Evolutionary conservation across 2,888 invertebrate genomes (phyloP), one percentile per base, ranked within the genome.

Genomic region (Cotesia congregata): DNA sequence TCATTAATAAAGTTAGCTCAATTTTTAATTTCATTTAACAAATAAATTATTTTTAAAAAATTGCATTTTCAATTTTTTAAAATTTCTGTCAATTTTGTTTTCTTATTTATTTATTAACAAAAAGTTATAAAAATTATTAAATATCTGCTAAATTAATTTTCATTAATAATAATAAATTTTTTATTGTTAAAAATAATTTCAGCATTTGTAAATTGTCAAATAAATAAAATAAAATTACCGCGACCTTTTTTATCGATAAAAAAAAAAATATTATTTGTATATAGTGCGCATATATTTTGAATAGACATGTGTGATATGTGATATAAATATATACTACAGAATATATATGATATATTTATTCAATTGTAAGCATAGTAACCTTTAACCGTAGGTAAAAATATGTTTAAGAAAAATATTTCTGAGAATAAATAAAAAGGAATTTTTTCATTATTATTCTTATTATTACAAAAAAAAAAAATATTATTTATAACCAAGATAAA

Each of bases 301-400:
- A 20, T 20, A 69, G n/a, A 20, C n/a, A 74, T 30, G 6, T 67
- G 59, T 67, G 74, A 79, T 77, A 64, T 17, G 41, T 40, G n/a
- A 39, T 61, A 72, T 40, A 6, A 72, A 38, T 72, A 71, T 73
- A 40, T 73, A 75, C 41, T 62, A 75, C 70, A 38, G 20, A 38
- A 50, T 77, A 77, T 41, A 74, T 59, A 74, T 69, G 67, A 78
- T 67, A 75, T 62, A 69, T 62, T 72, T 72, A 77, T 78, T 78
- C 61, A 71, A 77, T 78, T 76, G 74, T 75, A 72, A 71, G n/a
- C 30, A 74, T 65, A 72, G 61, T 77, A 72, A 79, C 79, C 79
- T 79, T 77, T 79, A 79, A 69, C 79, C 79, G 72, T 67, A 68
- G 17, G 59, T 68, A 77, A 76, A 62, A 62, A 68, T 50, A 3